Evolutionary conservation across 2,113 vertebrate species (phyloP).

Genomic region (Chaetops frenatus): DNA sequence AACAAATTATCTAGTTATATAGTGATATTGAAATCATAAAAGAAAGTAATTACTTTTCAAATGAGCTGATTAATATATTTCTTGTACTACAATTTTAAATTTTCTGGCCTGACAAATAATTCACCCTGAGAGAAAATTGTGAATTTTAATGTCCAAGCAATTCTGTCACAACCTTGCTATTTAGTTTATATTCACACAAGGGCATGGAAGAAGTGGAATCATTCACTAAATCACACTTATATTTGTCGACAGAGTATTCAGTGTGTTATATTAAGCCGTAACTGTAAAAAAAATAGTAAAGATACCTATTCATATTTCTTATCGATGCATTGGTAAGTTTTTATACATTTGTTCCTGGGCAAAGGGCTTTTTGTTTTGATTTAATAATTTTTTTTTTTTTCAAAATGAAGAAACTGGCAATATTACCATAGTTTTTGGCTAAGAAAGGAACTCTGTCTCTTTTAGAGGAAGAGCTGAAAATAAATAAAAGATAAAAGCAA

Average conservation of each 20-base stretch:
- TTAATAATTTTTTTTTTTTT: neutral
- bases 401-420: neutral
- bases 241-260: neutral
- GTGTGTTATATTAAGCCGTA: neutral
- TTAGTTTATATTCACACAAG: neutral
- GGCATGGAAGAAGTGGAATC: neutral
- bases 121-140: neutral
- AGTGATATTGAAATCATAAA: slow-evolving; percentile 8
- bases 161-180: neutral
- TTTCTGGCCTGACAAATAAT: neutral
- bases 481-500: neutral
- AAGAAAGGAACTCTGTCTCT: neutral
- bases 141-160: neutral
- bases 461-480: neutral
- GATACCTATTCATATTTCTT: neutral
- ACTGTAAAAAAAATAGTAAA: neutral
- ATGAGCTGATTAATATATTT: slow-evolving; percentile 34
- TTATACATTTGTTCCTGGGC: neutral
- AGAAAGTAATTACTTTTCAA: slow-evolving; percentile 45
- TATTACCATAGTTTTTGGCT: neutral
- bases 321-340: neutral
- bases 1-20: slow-evolving; percentile 43
- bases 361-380: neutral
- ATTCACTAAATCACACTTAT: neutral
- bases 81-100: neutral